A percentile compares a stretch with the other conserved stretches of the same genome.
Evolutionary conservation across 2,888 invertebrate species (phyloP).

Genomic region (Oscheius sp.): DNA sequence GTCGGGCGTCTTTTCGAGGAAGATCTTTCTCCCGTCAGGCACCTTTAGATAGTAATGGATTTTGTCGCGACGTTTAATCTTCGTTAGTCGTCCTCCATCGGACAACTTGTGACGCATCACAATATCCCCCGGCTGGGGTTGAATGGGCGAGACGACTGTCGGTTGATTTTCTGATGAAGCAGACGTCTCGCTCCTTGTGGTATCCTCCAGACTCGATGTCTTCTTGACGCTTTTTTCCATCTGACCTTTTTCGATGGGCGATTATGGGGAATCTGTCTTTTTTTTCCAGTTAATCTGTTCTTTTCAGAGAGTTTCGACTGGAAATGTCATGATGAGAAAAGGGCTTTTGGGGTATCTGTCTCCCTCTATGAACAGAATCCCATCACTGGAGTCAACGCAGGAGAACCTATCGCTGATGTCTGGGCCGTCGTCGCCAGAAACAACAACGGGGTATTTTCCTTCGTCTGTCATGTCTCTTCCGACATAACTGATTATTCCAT

Average conservation of each 20-base stretch:
- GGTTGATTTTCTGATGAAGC: background rate
- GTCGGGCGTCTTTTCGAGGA: background rate
- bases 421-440: constrained; percentile 79
- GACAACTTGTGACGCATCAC: background rate
- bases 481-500: too few relatives aligned
- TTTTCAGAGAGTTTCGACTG: constrained; percentile 58
- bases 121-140: background rate
- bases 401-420: constrained; percentile 85
- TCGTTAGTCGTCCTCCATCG: constrained; percentile 1
- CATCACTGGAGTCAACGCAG: constrained; percentile 77
- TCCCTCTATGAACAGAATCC: constrained; percentile 86
- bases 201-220: too few relatives aligned
- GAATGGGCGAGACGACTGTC: constrained; percentile 1
- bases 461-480: too few relatives aligned
- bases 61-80: background rate
- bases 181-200: too few relatives aligned
- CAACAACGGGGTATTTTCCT: constrained; percentile 76
- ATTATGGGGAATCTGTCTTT: too few relatives aligned
- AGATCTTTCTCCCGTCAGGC: background rate
- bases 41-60: background rate
- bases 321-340: constrained; percentile 76
- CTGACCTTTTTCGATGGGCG: too few relatives aligned
- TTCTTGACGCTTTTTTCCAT: too few relatives aligned
- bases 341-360: constrained; percentile 80
- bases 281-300: background rate